A percentile compares a stretch with the other conserved stretches of the same genome.
Evolutionary conservation across 2,797 vertebrate species (phyloP).

Genomic region (Gephyroberyx darwinii): DNA sequence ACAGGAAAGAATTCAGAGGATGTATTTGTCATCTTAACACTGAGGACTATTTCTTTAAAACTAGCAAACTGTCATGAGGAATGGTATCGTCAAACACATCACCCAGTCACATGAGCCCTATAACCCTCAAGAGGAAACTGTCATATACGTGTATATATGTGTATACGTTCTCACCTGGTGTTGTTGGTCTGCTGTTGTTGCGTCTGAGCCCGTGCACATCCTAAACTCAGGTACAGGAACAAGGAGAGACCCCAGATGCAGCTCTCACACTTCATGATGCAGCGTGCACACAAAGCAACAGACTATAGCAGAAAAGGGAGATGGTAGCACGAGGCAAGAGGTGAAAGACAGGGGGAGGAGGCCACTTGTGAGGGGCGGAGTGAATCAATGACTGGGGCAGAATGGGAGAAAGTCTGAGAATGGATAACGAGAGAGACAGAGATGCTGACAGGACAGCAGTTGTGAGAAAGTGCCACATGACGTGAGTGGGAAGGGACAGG

Average conservation of each 20-base stretch:
- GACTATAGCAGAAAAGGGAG: slow-evolving; percentile 36
- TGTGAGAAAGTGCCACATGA: slow-evolving; percentile 30
- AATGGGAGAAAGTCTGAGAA: slow-evolving; percentile 26
- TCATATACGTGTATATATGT: neutral
- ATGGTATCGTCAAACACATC: neutral
- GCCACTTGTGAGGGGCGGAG: slow-evolving; percentile 58
- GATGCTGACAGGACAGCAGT: slow-evolving; percentile 53
- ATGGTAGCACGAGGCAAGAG: slow-evolving; percentile 46
- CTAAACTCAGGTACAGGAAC: slow-evolving; percentile 66
- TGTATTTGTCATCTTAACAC: neutral
- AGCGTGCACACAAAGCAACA: slow-evolving; percentile 31
- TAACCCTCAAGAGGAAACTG: neutral
- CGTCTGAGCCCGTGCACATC: slow-evolving; percentile 63
- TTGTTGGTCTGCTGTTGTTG: slow-evolving; percentile 66
- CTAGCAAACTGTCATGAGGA: neutral
- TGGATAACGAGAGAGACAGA: slow-evolving; percentile 33
- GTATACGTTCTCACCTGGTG: slow-evolving; percentile 73
- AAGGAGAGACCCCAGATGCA: slow-evolving; percentile 66
- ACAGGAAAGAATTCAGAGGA: slow-evolving; percentile 42
- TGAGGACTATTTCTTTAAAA: neutral
- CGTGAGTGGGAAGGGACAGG: slow-evolving; percentile 25
- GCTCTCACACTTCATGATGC: slow-evolving; percentile 69
- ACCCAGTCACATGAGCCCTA: slow-evolving; percentile 7
- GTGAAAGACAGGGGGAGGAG: slow-evolving; percentile 53
- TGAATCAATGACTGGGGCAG: slow-evolving; percentile 39